Base-by-base conservation (phyloP, 2,113 vertebrate species). In the Glaucidium brasilianum region DNA sequence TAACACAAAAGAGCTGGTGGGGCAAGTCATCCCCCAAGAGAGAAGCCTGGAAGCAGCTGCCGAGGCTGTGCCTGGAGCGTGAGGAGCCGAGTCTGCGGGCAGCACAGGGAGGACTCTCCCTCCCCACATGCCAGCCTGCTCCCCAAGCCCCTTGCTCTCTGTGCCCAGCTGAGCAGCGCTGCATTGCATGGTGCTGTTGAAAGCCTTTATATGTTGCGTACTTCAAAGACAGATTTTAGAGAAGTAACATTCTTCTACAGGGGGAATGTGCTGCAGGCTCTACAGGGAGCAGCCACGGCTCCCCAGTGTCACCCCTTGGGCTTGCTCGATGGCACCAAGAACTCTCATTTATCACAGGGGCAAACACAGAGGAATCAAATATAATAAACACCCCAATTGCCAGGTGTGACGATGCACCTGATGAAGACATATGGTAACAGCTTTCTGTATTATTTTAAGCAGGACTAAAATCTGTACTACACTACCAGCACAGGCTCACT, bases 401-500 rank as follows among this genome's bases (percentile, higher is more conserved):
- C 49, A 68, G 53, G 47, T 39, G 53, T 15, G 26, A 39, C 29
- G 49, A 66, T 11, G 16, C n/a, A 75, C 39, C 52, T 43, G 32
- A 32, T 5, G 30, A 43, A 78, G 52, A 12, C 1, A 2, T 1
- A 2, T 4, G 2, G 37, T 17, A 76, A 37, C 50, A 75, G 55
- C 26, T 80, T 23, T 11, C 35, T 62, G 15, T 55, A 18, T n/a
- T 32, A n/a, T 77, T 84, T 62, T 41, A 49, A 76, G 56, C 22
- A 45, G 43, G 23, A 79, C 35, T 37, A 23, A 52, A 29, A 53
- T 35, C 43, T 21, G 32, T 10, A 15, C 21, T 17, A 16, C 0
- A 0, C 58, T 27, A 30, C 73, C 19, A 0, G 20, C n/a, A 8
- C 16, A 34, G 39, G 3, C 47, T 62, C 0, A 1, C 50, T 34